A percentile compares a stretch with the other conserved stretches of the same genome.
Evolutionary conservation across 2,888 invertebrate species (phyloP).

Genomic region (Drosophila merina): DNA sequence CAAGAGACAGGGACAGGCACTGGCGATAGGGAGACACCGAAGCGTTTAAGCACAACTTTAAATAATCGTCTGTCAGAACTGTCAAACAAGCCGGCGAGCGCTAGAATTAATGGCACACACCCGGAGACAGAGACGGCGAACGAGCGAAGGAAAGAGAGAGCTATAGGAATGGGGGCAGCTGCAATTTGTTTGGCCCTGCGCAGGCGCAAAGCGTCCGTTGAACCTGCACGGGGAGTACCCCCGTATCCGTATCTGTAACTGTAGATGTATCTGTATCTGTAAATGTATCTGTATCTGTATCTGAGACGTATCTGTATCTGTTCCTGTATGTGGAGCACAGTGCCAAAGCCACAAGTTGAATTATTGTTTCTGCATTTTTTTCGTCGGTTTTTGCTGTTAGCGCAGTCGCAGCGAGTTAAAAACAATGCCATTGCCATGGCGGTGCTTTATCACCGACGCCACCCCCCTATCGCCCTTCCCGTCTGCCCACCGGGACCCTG

Average conservation of each 20-base stretch:
- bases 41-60: constrained; percentile 83
- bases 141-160: constrained; percentile 12
- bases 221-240: constrained; percentile 58
- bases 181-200: constrained; percentile 74
- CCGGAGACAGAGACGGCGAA: constrained; percentile 40
- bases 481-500: neutral
- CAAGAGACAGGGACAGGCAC: constrained; percentile 27
- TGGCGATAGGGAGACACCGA: constrained; percentile 31
- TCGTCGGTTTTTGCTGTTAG: constrained; percentile 37
- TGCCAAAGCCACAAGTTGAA: constrained; percentile 64
- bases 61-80: constrained; percentile 85
- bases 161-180: constrained; percentile 19
- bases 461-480: constrained; percentile 16
- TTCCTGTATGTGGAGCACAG: constrained; percentile 71
- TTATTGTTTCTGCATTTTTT: constrained; percentile 70
- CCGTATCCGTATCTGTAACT: constrained; percentile 8
- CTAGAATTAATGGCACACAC: constrained; percentile 83
- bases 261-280: neutral
- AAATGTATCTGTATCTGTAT: constrained; percentile 11
- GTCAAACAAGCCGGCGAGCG: constrained; percentile 84
- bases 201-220: constrained; percentile 79
- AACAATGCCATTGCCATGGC: constrained; percentile 76
- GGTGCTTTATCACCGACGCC: constrained; percentile 73
- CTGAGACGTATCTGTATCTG: constrained; percentile 10
- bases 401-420: constrained; percentile 74